Percentiles rank a stretch among this genome's conserved stretches.
Evolutionary conservation across 2,888 invertebrate species (phyloP).

Genomic region (Strigamia transsilvanica): DNA sequence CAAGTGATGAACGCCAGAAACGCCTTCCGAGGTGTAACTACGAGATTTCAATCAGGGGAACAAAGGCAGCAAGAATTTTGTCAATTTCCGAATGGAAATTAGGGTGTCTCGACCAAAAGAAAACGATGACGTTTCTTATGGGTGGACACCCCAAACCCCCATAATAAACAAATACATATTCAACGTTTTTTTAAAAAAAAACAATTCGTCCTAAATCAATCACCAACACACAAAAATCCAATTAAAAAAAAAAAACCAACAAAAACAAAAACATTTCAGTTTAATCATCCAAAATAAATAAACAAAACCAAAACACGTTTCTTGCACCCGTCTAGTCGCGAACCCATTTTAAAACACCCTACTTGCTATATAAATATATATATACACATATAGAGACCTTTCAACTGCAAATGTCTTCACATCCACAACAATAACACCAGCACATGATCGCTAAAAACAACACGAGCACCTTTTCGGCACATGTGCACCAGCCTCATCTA

Average conservation of each 20-base stretch:
- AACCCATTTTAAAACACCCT: too few species aligned
- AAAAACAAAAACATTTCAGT: background rate
- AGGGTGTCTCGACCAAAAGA: background rate
- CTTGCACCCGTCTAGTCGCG: too few species aligned
- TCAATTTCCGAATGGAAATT: constrained; percentile 39
- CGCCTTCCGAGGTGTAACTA: constrained; percentile 9
- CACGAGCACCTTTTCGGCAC: constrained; percentile 13
- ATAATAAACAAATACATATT: too few species aligned
- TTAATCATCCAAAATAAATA: background rate
- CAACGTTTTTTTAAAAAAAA: too few species aligned
- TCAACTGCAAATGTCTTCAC: constrained; percentile 13
- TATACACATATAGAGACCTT: background rate
- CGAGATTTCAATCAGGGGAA: constrained; percentile 18
- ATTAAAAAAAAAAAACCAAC: background rate
- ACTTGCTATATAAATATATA: background rate
- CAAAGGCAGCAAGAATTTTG: constrained; percentile 21
- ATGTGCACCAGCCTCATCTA: constrained; percentile 6
- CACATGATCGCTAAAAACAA: background rate
- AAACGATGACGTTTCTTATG: background rate
- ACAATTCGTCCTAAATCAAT: too few species aligned
- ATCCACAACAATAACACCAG: constrained; percentile 1
- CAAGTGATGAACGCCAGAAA: constrained; percentile 27
- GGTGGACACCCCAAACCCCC: too few species aligned
- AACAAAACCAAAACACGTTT: too few species aligned
- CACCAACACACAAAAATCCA: too few species aligned